Conservation (phyloP, 2,888 invertebrate species). For the Maniola hyperantus region DNA sequence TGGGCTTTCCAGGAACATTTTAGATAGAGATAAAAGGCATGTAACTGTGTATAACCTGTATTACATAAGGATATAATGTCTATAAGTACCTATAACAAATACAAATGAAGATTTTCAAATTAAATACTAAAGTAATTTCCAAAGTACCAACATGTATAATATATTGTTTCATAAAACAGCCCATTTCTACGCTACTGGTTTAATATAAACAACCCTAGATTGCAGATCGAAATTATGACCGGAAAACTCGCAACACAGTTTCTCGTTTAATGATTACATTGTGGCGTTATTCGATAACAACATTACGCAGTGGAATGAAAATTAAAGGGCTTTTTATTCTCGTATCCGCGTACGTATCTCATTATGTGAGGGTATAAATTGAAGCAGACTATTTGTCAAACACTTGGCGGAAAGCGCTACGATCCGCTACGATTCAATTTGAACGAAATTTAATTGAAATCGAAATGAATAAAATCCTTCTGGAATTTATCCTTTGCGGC, state of each 20-base stretch:
- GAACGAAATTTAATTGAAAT: slow-evolving; percentile 77
- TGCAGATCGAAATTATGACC: slow-evolving; percentile 1
- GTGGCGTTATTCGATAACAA: slow-evolving; percentile 40
- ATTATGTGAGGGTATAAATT: slow-evolving; percentile 75
- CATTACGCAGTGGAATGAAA: slow-evolving; percentile 62
- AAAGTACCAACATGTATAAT: background rate
- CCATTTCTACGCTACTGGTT: background rate
- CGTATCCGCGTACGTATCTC: slow-evolving; percentile 71
- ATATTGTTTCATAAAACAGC: background rate
- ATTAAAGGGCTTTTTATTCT: slow-evolving; percentile 66
- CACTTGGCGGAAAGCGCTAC: slow-evolving; percentile 66
- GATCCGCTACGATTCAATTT: slow-evolving; percentile 72
- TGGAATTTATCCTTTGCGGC: slow-evolving; percentile 22
- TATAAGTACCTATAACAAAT: no score
- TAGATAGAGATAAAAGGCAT: no score
- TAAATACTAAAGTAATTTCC: background rate
- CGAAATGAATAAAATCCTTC: slow-evolving; percentile 56
- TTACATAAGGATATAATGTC: no score
- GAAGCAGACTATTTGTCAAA: slow-evolving; percentile 73
- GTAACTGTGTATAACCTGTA: no score
- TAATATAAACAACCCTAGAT: background rate
- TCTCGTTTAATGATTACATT: slow-evolving; percentile 29
- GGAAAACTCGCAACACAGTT: slow-evolving; percentile 13
- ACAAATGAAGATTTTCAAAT: no score
- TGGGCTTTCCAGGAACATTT: no score